Percentiles rank a stretch among this genome's conserved stretches.
Conservation (phyloP, 2,888 invertebrate species). For the Folsomia candida region DNA sequence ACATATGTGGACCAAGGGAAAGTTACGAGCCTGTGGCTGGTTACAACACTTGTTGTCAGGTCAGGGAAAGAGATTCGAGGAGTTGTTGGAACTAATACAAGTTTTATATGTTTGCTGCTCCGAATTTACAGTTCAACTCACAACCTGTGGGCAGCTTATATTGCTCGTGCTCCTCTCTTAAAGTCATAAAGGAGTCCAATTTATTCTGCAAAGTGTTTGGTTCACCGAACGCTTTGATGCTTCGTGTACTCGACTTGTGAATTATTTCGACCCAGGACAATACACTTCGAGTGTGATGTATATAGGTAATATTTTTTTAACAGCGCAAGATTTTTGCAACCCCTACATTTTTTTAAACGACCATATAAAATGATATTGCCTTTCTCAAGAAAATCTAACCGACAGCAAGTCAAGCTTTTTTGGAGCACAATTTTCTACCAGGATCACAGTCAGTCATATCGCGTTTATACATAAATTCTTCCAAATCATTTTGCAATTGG, state of each 20-base stretch:
- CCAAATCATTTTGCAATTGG: too few species aligned
- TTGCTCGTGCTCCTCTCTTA: neutral
- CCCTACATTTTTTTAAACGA: neutral
- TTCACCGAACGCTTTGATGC: constrained; percentile 9
- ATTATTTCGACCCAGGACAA: neutral
- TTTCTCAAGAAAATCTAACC: neutral
- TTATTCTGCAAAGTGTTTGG: constrained; percentile 6
- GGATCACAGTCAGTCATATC: too few species aligned
- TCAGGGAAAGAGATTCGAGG: neutral
- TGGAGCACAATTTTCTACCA: too few species aligned
- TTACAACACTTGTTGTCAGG: neutral
- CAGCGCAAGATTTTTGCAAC: neutral
- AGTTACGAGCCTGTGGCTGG: neutral
- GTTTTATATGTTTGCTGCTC: neutral
- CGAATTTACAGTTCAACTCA: neutral
- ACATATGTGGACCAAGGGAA: neutral
- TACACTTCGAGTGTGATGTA: neutral
- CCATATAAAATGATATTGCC: neutral
- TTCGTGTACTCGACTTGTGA: neutral
- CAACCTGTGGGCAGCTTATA: neutral
- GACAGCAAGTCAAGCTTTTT: too few species aligned
- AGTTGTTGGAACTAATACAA: neutral
- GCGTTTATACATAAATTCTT: too few species aligned
- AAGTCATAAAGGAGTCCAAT: constrained; percentile 14
- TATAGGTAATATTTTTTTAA: neutral